Base-by-base conservation (phyloP, 2,888 invertebrate species). In the Mactromeris polynyma region DNA sequence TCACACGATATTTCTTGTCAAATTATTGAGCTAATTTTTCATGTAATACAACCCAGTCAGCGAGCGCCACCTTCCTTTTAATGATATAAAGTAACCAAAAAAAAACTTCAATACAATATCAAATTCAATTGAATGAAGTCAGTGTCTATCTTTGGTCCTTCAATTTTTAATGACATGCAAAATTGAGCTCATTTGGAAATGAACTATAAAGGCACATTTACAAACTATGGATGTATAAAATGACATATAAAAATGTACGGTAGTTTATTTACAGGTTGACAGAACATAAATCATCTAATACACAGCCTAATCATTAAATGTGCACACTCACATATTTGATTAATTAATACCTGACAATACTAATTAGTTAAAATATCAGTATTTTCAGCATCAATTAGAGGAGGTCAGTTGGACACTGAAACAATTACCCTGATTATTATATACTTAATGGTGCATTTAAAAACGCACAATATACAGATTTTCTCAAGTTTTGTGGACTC, bases 1-100 rank as follows among this genome's bases (percentile, higher is more conserved):
- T 83, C 83, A 83, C 73, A 83, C n/a, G 14, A 17, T 17, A n/a
- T 31, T 36, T 77, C 73, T 46, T 46, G 73, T 83, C 31, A 83
- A 77, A 73, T 46, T 69, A 83, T 77, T 46, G 46, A 83, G 51
- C 36, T 69, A 38, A 82, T 69, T 69, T 82, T 77, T 83, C 83
- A 83, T 77, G 73, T 73, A 73, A 73, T 26, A 64, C 58, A 26
- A 64, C 11, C 58, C 58, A 64, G 58, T 26, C 26, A 64, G 58
- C 58, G 26, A 64, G 58, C 58, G 58, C 26, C 58, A 73, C 36
- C 33, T 17, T 73, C n/a, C n/a, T 36, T 73, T 36, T 73, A 73
- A 73, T 73, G 73, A 73, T 73, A 73, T 73, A 73, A 73, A 73
- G 36, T 73, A 36, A 73, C n/a, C 58, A n/a, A 26, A 64, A 64